Base-by-base conservation (phyloP, 2,113 vertebrate species). In the Sorex araneus region DNA sequence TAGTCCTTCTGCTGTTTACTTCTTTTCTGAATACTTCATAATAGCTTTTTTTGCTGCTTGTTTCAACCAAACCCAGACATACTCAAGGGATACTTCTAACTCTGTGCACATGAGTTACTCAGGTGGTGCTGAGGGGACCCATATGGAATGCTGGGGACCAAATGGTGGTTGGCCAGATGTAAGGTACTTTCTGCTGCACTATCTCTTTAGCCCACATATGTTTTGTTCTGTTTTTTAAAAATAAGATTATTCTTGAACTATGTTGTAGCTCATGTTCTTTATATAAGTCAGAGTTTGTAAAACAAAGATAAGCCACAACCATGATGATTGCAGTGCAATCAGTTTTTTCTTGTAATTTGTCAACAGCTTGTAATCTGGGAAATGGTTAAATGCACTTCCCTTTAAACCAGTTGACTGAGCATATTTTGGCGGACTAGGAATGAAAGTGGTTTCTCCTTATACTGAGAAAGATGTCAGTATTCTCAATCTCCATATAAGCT, bases 21-120 rank as follows among this genome's bases (percentile, higher is more conserved):
- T 93, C 27, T 76, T 71, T 93, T 57, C 34, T 74, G 32, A 90
- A 78, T 79, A 90, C 23, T 75, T 84, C 63, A 77, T 3, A 87
- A 25, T 71, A 64, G 8, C 15, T 92, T 74, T 6, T 54, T 54
- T 54, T 54, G 11, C 11, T 54, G 50, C 11, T 54, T 54, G 16
- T 40, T 54, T 54, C 2, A 9, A 18, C 50, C 50, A 54, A 11
- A 54, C 9, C 50, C 16, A 18, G 2, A 15, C 16, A 54, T 11
- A 18, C 50, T 54, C 50, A 54, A 18, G 4, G 50, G 50, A 6
- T 54, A 54, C 50, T 54, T 18, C 50, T 54, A 18, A 18, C 50
- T 54, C 11, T 15, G 50, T 18, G 50, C 50, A 2, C 9, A 54
- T 3, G 40, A 7, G 40, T 40, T 7, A 40, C 40, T 40, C 40